These are phyloP conservation scores for Chascanopsetta lugubris DNA, from an alignment of 2,113 vertebrate species.

Conservation along the genomic window DNA sequence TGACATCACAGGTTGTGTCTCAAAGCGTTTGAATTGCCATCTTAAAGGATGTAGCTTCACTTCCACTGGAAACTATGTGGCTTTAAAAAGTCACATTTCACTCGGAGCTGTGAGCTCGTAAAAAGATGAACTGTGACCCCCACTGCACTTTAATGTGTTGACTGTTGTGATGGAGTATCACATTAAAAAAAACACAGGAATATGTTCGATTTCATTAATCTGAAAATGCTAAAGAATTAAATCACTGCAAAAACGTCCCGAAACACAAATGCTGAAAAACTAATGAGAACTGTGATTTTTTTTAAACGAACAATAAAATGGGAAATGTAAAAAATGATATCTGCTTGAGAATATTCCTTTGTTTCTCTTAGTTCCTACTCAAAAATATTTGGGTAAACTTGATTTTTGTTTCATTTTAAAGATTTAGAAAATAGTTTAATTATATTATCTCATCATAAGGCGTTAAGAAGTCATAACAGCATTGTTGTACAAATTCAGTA, in stretches of 20 bases:
- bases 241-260: neutral
- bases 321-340: neutral
- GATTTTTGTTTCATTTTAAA: too few species aligned
- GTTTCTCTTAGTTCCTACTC: too few species aligned
- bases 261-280: neutral
- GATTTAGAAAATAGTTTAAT: too few species aligned
- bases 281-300: conserved; percentile 10
- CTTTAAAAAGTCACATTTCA: conserved; percentile 18
- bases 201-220: conserved; percentile 25
- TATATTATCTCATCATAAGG: conserved; percentile 31
- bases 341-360: neutral
- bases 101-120: conserved; percentile 35
- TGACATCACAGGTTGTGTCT: neutral
- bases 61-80: conserved; percentile 3
- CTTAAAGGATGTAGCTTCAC: conserved; percentile 31
- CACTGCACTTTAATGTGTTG: conserved; percentile 25
- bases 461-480: conserved; percentile 4
- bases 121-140: conserved; percentile 20
- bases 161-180: conserved; percentile 31
- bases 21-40: conserved; percentile 12
- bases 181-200: conserved; percentile 10
- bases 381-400: too few species aligned
- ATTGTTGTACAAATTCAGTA: conserved; percentile 49
- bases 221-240: neutral
- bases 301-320: neutral